These are phyloP conservation scores for Tethea ocularis DNA, from an alignment of 2,888 invertebrate genomes.

Conservation along the genomic window DNA sequence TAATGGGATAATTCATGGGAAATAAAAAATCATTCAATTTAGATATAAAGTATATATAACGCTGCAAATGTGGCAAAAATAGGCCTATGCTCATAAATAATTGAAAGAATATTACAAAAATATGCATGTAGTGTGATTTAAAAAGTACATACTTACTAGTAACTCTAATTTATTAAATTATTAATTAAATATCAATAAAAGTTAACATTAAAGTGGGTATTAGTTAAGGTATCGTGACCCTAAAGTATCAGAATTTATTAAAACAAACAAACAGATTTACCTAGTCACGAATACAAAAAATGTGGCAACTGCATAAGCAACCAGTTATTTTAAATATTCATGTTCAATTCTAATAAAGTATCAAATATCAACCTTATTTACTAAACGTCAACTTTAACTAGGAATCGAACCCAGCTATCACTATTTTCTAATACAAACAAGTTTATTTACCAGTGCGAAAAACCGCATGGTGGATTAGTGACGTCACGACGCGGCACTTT, in stretches of 20 bases:
- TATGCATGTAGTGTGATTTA: too few relatives aligned
- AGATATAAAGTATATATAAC: neutral
- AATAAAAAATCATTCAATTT: neutral
- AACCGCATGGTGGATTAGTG: slow-evolving; percentile 67
- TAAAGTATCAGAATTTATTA: neutral
- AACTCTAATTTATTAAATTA: neutral
- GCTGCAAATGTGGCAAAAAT: neutral
- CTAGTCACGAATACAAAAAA: neutral
- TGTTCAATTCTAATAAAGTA: neutral
- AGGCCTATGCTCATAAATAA: neutral
- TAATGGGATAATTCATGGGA: too few relatives aligned
- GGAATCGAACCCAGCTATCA: neutral
- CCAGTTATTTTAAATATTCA: too few relatives aligned
- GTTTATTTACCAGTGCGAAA: slow-evolving; percentile 64
- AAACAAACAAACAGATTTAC: neutral
- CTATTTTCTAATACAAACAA: neutral
- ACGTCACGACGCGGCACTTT: slow-evolving; percentile 53
- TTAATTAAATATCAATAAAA: neutral
- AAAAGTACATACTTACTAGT: too few relatives aligned
- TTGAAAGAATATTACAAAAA: too few relatives aligned
- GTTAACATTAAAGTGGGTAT: neutral
- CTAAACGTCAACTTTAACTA: neutral
- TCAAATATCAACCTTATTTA: too few relatives aligned
- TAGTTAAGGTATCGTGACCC: neutral
- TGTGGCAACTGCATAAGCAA: neutral